Percentiles rank a stretch among this genome's conserved stretches.
Evolutionary conservation across 1,140 invertebrate genomes (phyloP).

Genomic region (Diorhabda sublineata): DNA sequence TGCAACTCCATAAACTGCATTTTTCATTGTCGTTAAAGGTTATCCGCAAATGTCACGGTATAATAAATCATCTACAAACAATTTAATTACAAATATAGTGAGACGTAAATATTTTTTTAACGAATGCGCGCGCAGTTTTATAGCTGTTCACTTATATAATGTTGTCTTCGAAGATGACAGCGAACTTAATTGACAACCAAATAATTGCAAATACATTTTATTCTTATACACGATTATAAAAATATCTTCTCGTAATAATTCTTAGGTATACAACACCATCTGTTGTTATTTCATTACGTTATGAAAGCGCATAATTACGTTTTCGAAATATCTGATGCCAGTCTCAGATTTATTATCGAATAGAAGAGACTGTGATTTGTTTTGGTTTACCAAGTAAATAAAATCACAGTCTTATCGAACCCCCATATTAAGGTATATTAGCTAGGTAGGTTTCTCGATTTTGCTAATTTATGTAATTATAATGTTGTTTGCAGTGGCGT

Average conservation of each 20-base stretch:
- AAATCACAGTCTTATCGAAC: slow-evolving; percentile 29
- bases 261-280: slow-evolving; percentile 27
- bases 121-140: no score
- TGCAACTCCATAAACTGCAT: no score
- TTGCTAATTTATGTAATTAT: slow-evolving; percentile 42
- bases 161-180: no score
- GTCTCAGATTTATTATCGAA: slow-evolving; percentile 41
- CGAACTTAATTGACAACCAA: no score
- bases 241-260: not conserved
- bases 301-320: slow-evolving; percentile 43
- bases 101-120: no score
- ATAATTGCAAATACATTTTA: no score
- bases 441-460: slow-evolving; percentile 44
- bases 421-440: slow-evolving; percentile 41
- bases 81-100: no score
- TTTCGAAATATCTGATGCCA: slow-evolving; percentile 44
- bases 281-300: slow-evolving; percentile 40
- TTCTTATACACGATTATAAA: no score
- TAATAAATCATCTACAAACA: no score
- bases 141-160: no score
- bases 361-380: slow-evolving; percentile 31
- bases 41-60: no score
- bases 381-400: not conserved
- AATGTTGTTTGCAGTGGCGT: slow-evolving; percentile 34
- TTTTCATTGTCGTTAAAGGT: no score